Evolutionary conservation across 2,797 vertebrate genomes (phyloP), one percentile per base, ranked within the genome.

Genomic region (Myripristis murdjan): DNA sequence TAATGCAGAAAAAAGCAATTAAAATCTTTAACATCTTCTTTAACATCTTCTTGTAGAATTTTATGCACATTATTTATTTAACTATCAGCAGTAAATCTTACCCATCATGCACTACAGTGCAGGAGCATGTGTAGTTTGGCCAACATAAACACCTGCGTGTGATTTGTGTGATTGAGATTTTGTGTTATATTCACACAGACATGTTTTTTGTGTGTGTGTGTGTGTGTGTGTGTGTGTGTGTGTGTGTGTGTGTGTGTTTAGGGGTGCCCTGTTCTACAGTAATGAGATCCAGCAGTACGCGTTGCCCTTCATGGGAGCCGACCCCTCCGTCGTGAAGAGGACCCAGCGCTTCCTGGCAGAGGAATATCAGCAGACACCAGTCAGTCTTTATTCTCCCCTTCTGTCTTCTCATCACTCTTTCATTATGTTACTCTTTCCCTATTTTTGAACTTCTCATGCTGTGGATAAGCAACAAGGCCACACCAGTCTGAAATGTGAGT

Each of bases 281-380:
- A 90, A 84, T 24, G 97, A 98, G 85, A 91, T 98, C 66, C 93
- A 92, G 61, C 87, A 96, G 61, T 99, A 98, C 6, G 78, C 94
- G 0, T 22, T 98, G 76, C 96, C 96, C 23, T 99, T 99, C 86
- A 87, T 97, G 94, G 98, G 97, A 43, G 87, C 97, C 7, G 98
- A 99, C 75, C 91, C 67, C 0, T 95, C 98, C 1, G 97, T 99
- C 58, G 97, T 99, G 73, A 98, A 91, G 91, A 94, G 97, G 63
- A 96, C 94, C 57, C 97, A 99, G 73, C 96, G 95, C 56, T 98
- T 94, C 67, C 89, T 99, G 63, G 61, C 91, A 46, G 95, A 97
- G 9, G 92, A 96, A 44, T 73, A 95, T 18, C 44, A 97, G 46
- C 93, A 94, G 54, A 91, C 94, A 31, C 97, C 97, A 9, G 98